These are phyloP conservation scores for Steinernema scapterisci DNA, from an alignment of 2,888 invertebrate species.

Conservation along the genomic window DNA sequence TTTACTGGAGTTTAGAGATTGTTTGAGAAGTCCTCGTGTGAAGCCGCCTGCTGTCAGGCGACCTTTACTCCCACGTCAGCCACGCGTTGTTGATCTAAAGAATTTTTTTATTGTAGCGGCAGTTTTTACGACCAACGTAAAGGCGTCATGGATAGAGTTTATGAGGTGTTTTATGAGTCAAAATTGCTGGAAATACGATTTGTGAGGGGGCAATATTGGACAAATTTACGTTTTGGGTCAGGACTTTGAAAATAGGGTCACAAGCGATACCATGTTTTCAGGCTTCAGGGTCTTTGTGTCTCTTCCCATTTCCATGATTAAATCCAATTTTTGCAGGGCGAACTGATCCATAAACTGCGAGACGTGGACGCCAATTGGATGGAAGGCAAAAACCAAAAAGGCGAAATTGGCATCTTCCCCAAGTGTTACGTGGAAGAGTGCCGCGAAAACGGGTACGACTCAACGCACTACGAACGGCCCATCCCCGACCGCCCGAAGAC, in stretches of 20 bases:
- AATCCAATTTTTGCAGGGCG: conserved; percentile 47
- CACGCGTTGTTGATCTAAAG: not conserved
- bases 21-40: not conserved
- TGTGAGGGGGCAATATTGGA: no score
- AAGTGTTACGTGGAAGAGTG: conserved; percentile 50
- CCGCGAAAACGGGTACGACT: conserved; percentile 36
- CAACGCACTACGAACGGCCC: not conserved
- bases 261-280: no score
- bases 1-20: no score
- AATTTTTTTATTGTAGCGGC: conserved; percentile 10
- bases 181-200: no score
- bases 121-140: conserved; percentile 18
- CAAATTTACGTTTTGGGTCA: no score
- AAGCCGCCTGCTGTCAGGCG: not conserved
- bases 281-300: no score
- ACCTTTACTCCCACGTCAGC: not conserved
- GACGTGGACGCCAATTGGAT: conserved; percentile 60
- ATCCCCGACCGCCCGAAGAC: conserved; percentile 46
- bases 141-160: not conserved
- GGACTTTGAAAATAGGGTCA: no score
- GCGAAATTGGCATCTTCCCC: conserved; percentile 63
- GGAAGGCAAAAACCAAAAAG: conserved; percentile 57
- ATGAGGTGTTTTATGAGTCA: conserved; percentile 18
- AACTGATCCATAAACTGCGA: conserved; percentile 50
- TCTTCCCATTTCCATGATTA: no score